Percentiles rank a stretch among this genome's conserved stretches.
Conservation (phyloP, 2,797 vertebrate species). For the Coregonus sp. region DNA sequence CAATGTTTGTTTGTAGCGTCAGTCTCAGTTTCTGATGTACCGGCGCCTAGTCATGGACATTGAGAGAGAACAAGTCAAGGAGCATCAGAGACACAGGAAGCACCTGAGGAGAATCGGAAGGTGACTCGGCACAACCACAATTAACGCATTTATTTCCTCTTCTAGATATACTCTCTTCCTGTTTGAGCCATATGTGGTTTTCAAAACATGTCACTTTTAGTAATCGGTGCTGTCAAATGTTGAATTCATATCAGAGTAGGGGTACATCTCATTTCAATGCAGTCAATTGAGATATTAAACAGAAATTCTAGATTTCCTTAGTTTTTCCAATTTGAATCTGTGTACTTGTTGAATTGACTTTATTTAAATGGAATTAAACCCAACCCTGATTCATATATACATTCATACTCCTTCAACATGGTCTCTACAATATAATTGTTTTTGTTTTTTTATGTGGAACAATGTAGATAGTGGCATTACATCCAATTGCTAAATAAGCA, state of each 20-base stretch:
- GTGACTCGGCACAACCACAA: conserved; percentile 60
- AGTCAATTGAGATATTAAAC: too few species aligned
- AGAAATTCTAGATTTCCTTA: too few species aligned
- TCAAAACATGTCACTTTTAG: not conserved
- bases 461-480: not conserved
- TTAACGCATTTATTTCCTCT: conserved; percentile 2
- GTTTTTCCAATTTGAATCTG: too few species aligned
- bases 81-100: conserved; percentile 77
- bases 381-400: not conserved
- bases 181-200: not conserved
- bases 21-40: conserved; percentile 80
- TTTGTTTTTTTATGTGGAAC: not conserved
- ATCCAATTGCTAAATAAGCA: not conserved
- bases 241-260: too few species aligned
- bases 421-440: not conserved
- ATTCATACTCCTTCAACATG: not conserved
- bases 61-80: conserved; percentile 85
- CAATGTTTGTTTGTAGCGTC: conserved; percentile 68
- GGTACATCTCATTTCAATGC: too few species aligned
- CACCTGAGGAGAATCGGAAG: conserved; percentile 77
- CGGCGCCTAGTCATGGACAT: conserved; percentile 84
- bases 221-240: too few species aligned
- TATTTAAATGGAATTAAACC: too few species aligned
- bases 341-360: too few species aligned
- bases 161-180: not conserved